Evolutionary conservation across 2,888 invertebrate genomes (phyloP).

Genomic region (Villa cingulata): DNA sequence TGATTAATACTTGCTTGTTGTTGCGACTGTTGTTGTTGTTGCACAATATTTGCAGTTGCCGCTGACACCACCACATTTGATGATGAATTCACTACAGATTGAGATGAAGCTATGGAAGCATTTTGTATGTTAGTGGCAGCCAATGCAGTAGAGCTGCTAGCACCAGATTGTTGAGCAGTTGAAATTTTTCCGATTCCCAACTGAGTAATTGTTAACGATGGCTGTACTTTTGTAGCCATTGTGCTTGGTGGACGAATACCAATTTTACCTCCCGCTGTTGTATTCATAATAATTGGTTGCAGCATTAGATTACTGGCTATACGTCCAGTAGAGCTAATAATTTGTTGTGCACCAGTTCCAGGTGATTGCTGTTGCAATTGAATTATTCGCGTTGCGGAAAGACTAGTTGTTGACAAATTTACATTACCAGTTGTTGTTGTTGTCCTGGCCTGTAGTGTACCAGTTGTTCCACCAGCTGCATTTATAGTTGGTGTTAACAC

Average conservation of each 20-base stretch:
- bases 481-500: conserved; percentile 23
- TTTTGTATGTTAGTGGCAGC: conserved; percentile 11
- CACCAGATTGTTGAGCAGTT: conserved; percentile 13
- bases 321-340: conserved; percentile 28
- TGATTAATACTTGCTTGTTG: conserved; percentile 6
- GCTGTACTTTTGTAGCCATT: conserved; percentile 34
- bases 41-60: conserved; percentile 7
- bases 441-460: conserved; percentile 10
- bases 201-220: conserved; percentile 34
- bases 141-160: conserved; percentile 10
- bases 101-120: conserved; percentile 11
- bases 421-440: conserved; percentile 22
- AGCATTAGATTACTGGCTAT: conserved; percentile 33
- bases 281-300: conserved; percentile 33
- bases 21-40: conserved; percentile 10
- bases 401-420: conserved; percentile 25
- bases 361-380: conserved; percentile 32
- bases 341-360: conserved; percentile 27
- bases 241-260: conserved; percentile 32
- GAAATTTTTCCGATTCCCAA: conserved; percentile 30
- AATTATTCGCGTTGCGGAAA: conserved; percentile 31
- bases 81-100: not conserved
- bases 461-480: conserved; percentile 13
- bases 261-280: conserved; percentile 26
- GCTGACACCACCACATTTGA: conserved; percentile 4